phyloP scores from a whole-genome alignment of 35 echinoderm and acorn worm genomes.

The Apostichopus parvimensis region DNA sequence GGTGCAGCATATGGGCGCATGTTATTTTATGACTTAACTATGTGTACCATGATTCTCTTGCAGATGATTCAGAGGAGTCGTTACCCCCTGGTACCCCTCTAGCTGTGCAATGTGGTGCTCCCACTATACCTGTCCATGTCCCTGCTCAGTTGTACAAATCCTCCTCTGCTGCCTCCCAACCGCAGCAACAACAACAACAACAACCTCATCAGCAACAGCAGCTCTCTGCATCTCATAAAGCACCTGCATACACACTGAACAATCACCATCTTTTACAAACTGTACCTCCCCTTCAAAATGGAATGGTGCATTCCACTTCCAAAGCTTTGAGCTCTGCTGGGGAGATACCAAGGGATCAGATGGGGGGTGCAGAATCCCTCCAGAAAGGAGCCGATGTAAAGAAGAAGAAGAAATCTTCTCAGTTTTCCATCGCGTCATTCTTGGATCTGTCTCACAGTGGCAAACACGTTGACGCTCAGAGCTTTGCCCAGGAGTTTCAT shows the following conservation, averaged over 20 bases:
- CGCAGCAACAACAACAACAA: constrained; percentile 4
- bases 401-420: constrained; percentile 64
- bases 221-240: constrained; percentile 20
- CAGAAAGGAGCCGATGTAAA: constrained; percentile 21
- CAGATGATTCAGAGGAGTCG: constrained; percentile 46
- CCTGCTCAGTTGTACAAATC: constrained; percentile 58
- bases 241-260: constrained; percentile 30
- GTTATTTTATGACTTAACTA: too few species aligned
- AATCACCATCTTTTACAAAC: constrained; percentile 70
- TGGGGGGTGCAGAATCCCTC: constrained; percentile 38
- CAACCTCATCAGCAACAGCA: constrained; percentile 10
- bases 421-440: constrained; percentile 70
- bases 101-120: constrained; percentile 63
- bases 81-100: constrained; percentile 53
- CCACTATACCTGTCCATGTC: constrained; percentile 43
- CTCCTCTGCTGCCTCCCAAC: not conserved
- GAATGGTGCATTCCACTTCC: constrained; percentile 60
- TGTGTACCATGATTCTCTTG: not conserved
- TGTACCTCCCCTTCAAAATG: constrained; percentile 59
- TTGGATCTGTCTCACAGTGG: constrained; percentile 49
- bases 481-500: constrained; percentile 99
- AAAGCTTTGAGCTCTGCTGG: constrained; percentile 11
- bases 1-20: too few species aligned
- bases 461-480: constrained; percentile 58
- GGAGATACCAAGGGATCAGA: constrained; percentile 42